Evolutionary conservation across 1,140 invertebrate species (phyloP).

Genomic region (Drosophila repletoides): DNA sequence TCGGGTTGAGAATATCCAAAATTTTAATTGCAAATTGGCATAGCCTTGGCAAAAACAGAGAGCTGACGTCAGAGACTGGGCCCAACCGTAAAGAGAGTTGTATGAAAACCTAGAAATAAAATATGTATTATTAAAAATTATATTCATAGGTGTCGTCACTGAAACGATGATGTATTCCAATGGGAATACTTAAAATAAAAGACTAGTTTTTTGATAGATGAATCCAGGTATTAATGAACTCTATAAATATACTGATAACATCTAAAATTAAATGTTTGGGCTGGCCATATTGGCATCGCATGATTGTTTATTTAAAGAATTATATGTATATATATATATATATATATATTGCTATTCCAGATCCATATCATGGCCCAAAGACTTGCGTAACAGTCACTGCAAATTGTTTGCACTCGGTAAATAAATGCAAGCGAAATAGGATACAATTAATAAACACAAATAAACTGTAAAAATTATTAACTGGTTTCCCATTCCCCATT

Average conservation of each 20-base stretch:
- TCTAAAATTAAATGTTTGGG: constrained; percentile 19
- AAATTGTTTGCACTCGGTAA: constrained; percentile 34
- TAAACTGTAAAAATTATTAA: constrained; percentile 14
- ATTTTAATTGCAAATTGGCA: constrained; percentile 72
- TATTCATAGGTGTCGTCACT: constrained; percentile 20
- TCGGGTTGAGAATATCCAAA: constrained; percentile 48
- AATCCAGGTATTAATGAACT: background rate
- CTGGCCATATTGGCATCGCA: constrained; percentile 28
- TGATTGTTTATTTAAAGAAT: constrained; percentile 47
- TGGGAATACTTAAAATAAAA: background rate
- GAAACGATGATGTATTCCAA: constrained; percentile 14
- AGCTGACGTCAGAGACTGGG: constrained; percentile 61
- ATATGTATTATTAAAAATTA: background rate
- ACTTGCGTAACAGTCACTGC: constrained; percentile 34
- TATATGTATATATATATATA: constrained; percentile 41
- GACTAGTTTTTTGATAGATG: background rate
- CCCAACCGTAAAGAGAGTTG: background rate
- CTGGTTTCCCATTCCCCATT: background rate
- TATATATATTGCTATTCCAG: constrained; percentile 3
- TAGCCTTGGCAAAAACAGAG: constrained; percentile 41
- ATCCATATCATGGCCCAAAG: background rate
- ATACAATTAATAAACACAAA: constrained; percentile 44
- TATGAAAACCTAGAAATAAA: background rate
- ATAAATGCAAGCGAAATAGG: constrained; percentile 20
- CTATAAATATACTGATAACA: constrained; percentile 5